Evolutionary conservation across 2,113 vertebrate species (phyloP), one percentile per base, ranked within the genome.

Genomic region (Megalops atlanticus): DNA sequence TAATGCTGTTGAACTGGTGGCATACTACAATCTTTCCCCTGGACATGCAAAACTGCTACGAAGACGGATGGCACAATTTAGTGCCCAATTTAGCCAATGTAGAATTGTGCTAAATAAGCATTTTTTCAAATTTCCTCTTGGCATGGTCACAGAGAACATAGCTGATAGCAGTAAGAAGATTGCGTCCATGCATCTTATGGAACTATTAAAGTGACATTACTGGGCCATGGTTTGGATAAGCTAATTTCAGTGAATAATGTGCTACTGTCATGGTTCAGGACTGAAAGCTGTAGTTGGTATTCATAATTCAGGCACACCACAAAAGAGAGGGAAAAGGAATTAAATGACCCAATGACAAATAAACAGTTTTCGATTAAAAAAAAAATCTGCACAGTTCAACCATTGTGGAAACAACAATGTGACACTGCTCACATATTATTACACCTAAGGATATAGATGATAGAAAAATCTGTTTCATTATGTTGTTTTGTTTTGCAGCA

Each of bases 171-270:
- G 49, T 49, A 24, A 5, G 27, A 76, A 76, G 43, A 76, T 76
- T 49, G 43, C 41, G 43, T 76, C 27, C 27, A 49, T 35, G 43
- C 10, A 27, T 76, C 76, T 77, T 58, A 39, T 24, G 76, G 24
- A 64, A 58, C 47, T 64, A 77, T 39, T 77, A 77, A 77, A 77
- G 16, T 58, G 47, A 58, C 76, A 58, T 77, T 77, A 77, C 76
- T 58, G 36, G 47, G 35, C 33, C 47, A 77, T 77, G 52, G 76
- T 39, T 77, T 54, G 52, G 76, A 77, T 77, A 77, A 77, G 52
- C 76, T 77, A 58, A 77, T 77, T 77, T 77, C 35, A 49, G 38
- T 77, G 76, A 77, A 64, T 77, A 77, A 77, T 77, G 36, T n/a
- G 52, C 49, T 11, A n/a, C 33, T 54, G 14, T 35, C 35, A 38